Evolutionary conservation across 1,140 invertebrate species (phyloP).

Genomic region (Dendrolimus kikuchii): DNA sequence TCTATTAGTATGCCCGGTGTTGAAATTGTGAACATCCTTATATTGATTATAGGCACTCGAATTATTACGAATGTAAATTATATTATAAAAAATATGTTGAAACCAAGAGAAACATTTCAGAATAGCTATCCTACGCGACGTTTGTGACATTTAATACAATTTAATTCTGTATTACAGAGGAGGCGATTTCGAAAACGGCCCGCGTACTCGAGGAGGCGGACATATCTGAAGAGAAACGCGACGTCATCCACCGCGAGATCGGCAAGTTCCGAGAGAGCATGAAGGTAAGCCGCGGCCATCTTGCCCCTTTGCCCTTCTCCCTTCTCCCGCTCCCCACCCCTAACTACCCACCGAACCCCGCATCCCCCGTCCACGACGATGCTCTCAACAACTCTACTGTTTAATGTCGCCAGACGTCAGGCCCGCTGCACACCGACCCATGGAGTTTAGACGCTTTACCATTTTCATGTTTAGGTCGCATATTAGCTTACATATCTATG

Average conservation of each 20-base stretch:
- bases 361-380: not conserved
- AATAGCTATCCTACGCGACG: too few relatives aligned
- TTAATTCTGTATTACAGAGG: constrained; percentile 56
- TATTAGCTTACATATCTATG: too few relatives aligned
- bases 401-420: constrained; percentile 10
- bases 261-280: constrained; percentile 97
- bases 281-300: constrained; percentile 80
- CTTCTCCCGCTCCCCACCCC: constrained; percentile 1
- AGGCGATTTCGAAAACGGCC: constrained; percentile 74
- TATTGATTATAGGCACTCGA: too few relatives aligned
- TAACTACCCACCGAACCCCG: not conserved
- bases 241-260: constrained; percentile 96
- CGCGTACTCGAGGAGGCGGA: constrained; percentile 80
- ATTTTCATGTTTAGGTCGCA: too few relatives aligned
- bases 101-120: too few relatives aligned
- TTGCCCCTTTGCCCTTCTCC: constrained; percentile 4
- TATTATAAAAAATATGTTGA: too few relatives aligned
- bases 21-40: too few relatives aligned
- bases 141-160: not conserved
- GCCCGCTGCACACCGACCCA: not conserved
- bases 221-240: constrained; percentile 96
- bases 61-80: too few relatives aligned
- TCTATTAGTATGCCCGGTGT: too few relatives aligned
- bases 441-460: too few relatives aligned
- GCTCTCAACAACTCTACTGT: not conserved